Conservation (phyloP, 2,113 vertebrate genomes). For the Prietella phreatophila region DNA sequence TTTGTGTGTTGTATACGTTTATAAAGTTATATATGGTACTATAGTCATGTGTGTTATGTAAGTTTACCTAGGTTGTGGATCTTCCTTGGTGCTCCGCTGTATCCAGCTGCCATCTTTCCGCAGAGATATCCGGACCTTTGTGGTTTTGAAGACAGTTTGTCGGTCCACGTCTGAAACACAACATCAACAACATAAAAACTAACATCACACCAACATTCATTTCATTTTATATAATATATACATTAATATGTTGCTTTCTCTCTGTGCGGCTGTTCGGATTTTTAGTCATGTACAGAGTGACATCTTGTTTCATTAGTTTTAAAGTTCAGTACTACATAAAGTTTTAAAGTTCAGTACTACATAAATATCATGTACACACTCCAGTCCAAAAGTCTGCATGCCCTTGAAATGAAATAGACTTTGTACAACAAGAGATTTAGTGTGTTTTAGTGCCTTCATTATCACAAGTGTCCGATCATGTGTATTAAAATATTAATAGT, state of each 20-base stretch:
- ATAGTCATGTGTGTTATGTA: neutral
- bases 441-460: neutral
- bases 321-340: too few relatives aligned
- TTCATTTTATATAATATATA: too few relatives aligned
- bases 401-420: neutral
- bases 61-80: neutral
- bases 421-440: neutral
- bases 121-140: neutral
- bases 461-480: neutral
- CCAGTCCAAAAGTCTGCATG: neutral
- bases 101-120: constrained; percentile 39
- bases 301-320: neutral
- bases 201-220: neutral
- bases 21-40: neutral
- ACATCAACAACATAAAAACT: neutral
- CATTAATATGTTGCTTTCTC: too few relatives aligned
- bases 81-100: neutral
- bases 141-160: constrained; percentile 3
- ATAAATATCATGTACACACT: neutral
- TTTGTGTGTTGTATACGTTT: neutral
- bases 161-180: constrained; percentile 5
- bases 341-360: neutral
- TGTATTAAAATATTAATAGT: neutral
- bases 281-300: neutral
- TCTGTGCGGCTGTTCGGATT: neutral